Percentiles rank a stretch among this genome's conserved stretches.
Conservation (phyloP, 2,888 invertebrate genomes). For the Drosophila limbata region DNA sequence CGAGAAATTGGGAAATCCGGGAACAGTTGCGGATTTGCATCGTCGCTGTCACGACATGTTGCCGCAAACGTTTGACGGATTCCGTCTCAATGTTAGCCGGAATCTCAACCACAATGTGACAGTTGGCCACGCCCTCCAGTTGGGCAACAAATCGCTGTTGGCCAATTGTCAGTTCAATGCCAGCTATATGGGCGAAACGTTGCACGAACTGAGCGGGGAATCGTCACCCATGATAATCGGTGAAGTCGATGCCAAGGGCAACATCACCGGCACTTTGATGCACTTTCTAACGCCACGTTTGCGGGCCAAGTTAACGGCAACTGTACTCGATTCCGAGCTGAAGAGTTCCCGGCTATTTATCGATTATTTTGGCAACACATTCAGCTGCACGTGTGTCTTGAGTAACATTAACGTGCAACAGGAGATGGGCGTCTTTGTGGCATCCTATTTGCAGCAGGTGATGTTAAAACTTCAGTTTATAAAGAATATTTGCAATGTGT, state of each 20-base stretch:
- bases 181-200: constrained; percentile 23
- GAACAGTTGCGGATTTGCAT: constrained; percentile 41
- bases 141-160: constrained; percentile 9
- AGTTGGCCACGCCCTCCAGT: constrained; percentile 29
- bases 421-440: constrained; percentile 33
- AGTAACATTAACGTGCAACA: constrained; percentile 30
- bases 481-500: too few relatives aligned
- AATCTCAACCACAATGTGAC: not conserved
- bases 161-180: constrained; percentile 30
- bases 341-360: constrained; percentile 15
- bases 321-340: constrained; percentile 12
- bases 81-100: constrained; percentile 26
- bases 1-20: constrained; percentile 33
- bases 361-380: constrained; percentile 47
- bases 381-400: constrained; percentile 31
- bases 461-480: too few relatives aligned
- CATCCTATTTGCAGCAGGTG: constrained; percentile 46
- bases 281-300: constrained; percentile 25
- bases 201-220: constrained; percentile 18
- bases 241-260: constrained; percentile 41
- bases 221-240: constrained; percentile 22
- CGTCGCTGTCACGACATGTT: constrained; percentile 27
- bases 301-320: constrained; percentile 22
- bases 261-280: constrained; percentile 26
- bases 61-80: constrained; percentile 45